Base-by-base conservation (phyloP, 1,140 invertebrate genomes). In the Phocides pigmalion region DNA sequence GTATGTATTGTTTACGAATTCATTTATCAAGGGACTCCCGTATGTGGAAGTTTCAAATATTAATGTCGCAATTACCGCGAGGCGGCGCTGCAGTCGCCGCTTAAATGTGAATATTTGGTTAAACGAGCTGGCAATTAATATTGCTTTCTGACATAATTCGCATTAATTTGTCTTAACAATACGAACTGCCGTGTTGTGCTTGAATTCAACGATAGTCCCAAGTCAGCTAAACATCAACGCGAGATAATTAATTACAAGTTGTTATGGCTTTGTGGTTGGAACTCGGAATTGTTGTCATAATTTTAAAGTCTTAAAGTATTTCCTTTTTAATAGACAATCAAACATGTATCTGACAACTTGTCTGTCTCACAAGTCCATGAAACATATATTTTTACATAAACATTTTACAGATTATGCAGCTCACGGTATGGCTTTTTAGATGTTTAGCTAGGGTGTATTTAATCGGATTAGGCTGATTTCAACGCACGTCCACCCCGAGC, bases 91-190 rank as follows among this genome's bases (percentile, higher is more conserved):
- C 65, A 74, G 53, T 66, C 16, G 50, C 50, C 35, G 14, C 25
- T 16, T 53, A 37, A 53, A 53, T 53, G 50, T 53, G 50, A 39
- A 53, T 53, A 35, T 35, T 35, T 35, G 32, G n/a, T 35, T 35
- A n/a, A 35, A 35, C 32, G 9, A 35, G 32, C n/a, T 35, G 4
- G n/a, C 32, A 35, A 35, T 35, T 35, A 35, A 35, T 35, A 12
- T 35, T 35, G 68, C 66, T 68, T 70, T 73, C 61, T 73, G 70
- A 68, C 70, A 65, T 79, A 56, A 68, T 70, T 72, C 63, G 56
- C 71, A 74, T 76, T 76, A 76, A 76, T 79, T 74, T 74, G 68
- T 72, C 71, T 67, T 70, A 70, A 79, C 76, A 79, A 76, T 79
- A 74, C 70, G 50, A 51, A 51, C 47, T 50, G 47, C 22, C 47